Evolutionary conservation across 2,888 invertebrate species (phyloP), one percentile per base, ranked within the genome.

Genomic region (Mamestra brassicae): DNA sequence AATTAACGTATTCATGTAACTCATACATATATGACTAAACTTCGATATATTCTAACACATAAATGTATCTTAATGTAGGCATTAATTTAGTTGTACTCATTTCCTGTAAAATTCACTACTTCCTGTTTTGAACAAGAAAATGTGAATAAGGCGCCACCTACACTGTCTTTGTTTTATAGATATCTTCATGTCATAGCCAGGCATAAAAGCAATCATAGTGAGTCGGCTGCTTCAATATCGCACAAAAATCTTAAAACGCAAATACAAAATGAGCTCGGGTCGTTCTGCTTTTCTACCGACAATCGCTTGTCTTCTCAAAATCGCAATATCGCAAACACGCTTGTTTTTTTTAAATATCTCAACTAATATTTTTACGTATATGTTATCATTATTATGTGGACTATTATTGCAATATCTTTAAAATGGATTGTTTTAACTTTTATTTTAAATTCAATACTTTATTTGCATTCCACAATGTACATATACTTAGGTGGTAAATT

Each of bases 41-140:
- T 74, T 76, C 73, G 65, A 80, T 79, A 81, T 80, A 85, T 80
- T 80, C 42, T 85, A 83, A 80, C 61, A 60, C 74, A 81, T 83
- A 79, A 84, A 79, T 77, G 54, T 85, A 87, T 80, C 52, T 81
- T 86, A 86, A 76, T 71, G 68, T 87, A 87, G 84, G 71, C 45
- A 57, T 83, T 83, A 85, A 78, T 82, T 87, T 89, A 88, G 82
- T 80, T 82, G 85, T 84, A 88, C 91, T 92, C 92, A 89, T 92
- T 91, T 89, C 85, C 91, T 91, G 89, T 88, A 84, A 85, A 83
- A 64, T 13, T 1, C 47, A 47, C 47, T 26, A n/a, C 7, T 6
- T 42, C 4, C 55, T 11, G 36, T 26, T 26, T n/a, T 34, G 10
- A 47, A 58, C 17, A 1, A 50, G 38, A 71, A 42, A 6, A n/a